Base-by-base conservation (phyloP, 2,888 invertebrate species). In the Protodeltote pygarga region DNA sequence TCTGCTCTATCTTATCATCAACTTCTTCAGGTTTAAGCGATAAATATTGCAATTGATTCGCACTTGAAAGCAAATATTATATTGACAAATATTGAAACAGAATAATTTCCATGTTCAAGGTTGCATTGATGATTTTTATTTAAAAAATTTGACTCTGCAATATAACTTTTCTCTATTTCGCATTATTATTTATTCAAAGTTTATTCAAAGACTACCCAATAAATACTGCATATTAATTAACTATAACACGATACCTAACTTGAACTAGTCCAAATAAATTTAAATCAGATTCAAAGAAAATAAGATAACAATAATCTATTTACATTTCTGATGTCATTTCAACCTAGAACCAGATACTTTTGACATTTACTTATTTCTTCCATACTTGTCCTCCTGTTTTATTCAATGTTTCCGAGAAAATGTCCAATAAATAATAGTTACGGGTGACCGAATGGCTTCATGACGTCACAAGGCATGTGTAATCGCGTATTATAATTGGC, bases 11-110 rank as follows among this genome's bases (percentile, higher is more conserved):
- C 64, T 72, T 69, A 76, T 75, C 76, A 52, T 21, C 9, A 10
- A 47, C 34, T 50, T 63, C 41, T 61, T 61, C 35, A 57, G 50
- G 58, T 47, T 62, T 64, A 65, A 47, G 38, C 44, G 71, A 75
- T 75, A 73, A 76, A 60, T 64, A 39, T 70, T 74, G 75, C 74
- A 71, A 70, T 67, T 60, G 50, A 29, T 53, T 49, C 40, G 33
- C 19, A 61, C 53, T 53, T 51, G 23, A 13, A 14, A 4, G 5
- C 1, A 28, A 28, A 33, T 16, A n/a, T 35, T 65, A 6, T 24
- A 13, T 8, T 25, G 19, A 23, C 6, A 25, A 9, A 9, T 5
- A 15, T 20, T 15, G 5, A 27, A 10, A 9, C n/a, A 5, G 9
- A 8, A 19, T 21, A 20, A 33, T 0, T 15, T 15, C 1, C 10